Base-by-base conservation (phyloP, 2,888 invertebrate species). In the Gnatocerus cornutus region DNA sequence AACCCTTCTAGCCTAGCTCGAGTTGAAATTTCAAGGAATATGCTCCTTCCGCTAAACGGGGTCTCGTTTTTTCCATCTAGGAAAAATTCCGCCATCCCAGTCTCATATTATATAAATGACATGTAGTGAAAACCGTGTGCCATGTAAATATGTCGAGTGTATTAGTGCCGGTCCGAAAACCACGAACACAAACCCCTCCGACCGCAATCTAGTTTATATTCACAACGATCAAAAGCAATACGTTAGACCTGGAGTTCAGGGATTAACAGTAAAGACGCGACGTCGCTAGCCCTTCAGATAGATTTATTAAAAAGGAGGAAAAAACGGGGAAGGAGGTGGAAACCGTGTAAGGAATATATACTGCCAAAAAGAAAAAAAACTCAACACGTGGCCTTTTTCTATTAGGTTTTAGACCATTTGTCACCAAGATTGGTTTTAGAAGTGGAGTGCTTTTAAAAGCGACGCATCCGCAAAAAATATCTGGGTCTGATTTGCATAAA, bases 201-300 rank as follows among this genome's bases (percentile, higher is more conserved):
- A 69, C 73, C 73, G 70, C 73, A 46, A 46, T 56, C 74, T 76
- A 71, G 73, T 77, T 77, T 72, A 76, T 74, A 77, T 77, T 77
- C 77, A 73, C 71, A 66, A 66, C 68, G 73, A 71, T 69, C 63
- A 70, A 70, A 71, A 61, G 71, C 75, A 68, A 74, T 77, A 76
- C 73, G 73, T 77, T 76, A 75, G 71, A 61, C 68, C 45, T 46
- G 53, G 43, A 59, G 62, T 62, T 33, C 43, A 53, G 55, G 73
- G 71, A 73, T 75, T 75, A 75, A 73, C 71, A 72, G 68, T 64
- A 69, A 68, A 73, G 71, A 70, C 61, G 63, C 58, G 29, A 61
- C 63, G 30, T 65, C 55, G 68, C 55, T 16, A 29, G 61, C 39
- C 52, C 59, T 67, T 52, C 52, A 29, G 53, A 55, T 68, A 67